Evolutionary conservation across 2,888 invertebrate genomes (phyloP).

Genomic region (Heliconius ethilla): DNA sequence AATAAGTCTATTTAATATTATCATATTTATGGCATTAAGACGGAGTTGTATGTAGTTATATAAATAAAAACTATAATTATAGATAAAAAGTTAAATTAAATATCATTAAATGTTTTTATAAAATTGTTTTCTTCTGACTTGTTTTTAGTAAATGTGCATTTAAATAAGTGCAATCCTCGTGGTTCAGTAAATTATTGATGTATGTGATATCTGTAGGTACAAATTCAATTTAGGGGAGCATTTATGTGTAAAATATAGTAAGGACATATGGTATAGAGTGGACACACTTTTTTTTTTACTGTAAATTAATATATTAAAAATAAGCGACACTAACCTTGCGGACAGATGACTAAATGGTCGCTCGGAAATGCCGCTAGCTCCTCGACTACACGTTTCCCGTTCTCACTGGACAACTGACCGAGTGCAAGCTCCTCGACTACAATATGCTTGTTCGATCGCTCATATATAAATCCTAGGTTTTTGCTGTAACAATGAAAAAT

Average conservation of each 20-base stretch:
- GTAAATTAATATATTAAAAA: background rate
- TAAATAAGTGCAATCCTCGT: background rate
- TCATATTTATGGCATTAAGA: no score
- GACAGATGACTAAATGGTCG: slow-evolving; percentile 54
- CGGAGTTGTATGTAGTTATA: no score
- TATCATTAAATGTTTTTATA: background rate
- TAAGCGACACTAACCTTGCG: slow-evolving; percentile 59
- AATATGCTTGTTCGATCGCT: slow-evolving; percentile 64
- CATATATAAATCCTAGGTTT: slow-evolving; percentile 72
- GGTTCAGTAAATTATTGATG: background rate
- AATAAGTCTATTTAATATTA: background rate
- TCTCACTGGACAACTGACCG: slow-evolving; percentile 61
- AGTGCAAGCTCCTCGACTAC: slow-evolving; percentile 67
- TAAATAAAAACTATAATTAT: no score
- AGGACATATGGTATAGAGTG: no score
- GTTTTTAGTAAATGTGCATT: background rate
- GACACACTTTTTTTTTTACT: no score
- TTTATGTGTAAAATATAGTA: background rate
- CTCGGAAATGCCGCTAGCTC: slow-evolving; percentile 56
- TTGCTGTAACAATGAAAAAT: slow-evolving; percentile 59
- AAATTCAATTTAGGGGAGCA: background rate
- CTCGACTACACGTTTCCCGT: slow-evolving; percentile 56
- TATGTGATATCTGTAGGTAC: background rate
- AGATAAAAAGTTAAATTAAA: background rate
- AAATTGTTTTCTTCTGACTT: background rate